A percentile compares a stretch with the other conserved stretches of the same genome.
phyloP scores from a whole-genome alignment of 2,113 vertebrate species.

The Chaetura pelagica region DNA sequence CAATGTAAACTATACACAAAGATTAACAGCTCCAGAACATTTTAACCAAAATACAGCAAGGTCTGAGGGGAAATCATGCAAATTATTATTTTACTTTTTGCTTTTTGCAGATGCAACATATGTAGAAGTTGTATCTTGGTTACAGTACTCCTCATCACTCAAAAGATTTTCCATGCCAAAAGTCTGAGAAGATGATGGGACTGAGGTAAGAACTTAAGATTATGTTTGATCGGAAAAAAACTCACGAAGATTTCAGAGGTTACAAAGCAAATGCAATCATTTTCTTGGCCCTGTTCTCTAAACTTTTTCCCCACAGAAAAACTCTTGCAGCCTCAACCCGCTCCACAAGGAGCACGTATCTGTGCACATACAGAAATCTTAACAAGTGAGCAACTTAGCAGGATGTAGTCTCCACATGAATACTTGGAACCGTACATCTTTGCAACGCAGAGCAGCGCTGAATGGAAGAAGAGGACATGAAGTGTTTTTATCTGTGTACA shows the following conservation, averaged over 20 bases:
- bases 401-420: not conserved
- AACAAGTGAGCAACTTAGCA: not conserved
- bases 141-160: not conserved
- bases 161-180: not conserved
- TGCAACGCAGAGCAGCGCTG: not conserved
- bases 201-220: not conserved
- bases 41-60: not conserved
- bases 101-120: not conserved
- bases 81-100: not conserved
- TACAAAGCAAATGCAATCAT: not conserved
- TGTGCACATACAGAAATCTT: not conserved
- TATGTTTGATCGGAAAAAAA: not conserved
- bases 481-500: not conserved
- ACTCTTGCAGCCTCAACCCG: not conserved
- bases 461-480: not conserved
- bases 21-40: not conserved
- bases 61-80: not conserved
- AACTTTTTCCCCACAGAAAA: not conserved
- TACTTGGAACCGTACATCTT: not conserved
- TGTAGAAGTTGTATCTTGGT: not conserved
- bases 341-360: not conserved
- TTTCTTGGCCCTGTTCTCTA: not conserved
- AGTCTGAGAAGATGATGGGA: not conserved
- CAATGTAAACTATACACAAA: not conserved
- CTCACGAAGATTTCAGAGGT: not conserved